Percentiles rank a stretch among this genome's conserved stretches.
These are phyloP conservation scores for Ictidomys tridecemlineatus DNA, from an alignment of 2,113 vertebrate genomes.

Conservation along the genomic window DNA sequence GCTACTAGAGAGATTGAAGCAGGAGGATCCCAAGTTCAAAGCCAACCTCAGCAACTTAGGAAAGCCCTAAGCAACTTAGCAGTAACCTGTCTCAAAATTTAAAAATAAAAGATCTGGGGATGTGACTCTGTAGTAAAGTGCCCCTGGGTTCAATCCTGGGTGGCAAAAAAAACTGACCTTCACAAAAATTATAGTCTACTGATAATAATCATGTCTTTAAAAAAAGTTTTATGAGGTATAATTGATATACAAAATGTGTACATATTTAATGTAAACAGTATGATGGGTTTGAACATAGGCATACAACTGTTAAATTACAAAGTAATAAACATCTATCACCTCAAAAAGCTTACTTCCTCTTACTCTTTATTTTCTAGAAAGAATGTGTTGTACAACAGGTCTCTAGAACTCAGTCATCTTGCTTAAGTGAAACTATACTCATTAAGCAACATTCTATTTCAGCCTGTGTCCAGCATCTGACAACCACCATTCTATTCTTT, in stretches of 20 bases:
- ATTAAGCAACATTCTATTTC: neutral
- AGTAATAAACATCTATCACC: neutral
- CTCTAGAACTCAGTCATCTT: too few relatives aligned
- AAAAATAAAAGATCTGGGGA: too few relatives aligned
- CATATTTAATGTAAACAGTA: neutral
- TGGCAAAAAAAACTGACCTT: neutral
- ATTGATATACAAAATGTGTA: neutral
- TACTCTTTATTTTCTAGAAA: neutral
- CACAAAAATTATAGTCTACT: neutral
- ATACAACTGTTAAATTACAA: neutral
- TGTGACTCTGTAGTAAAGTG: too few relatives aligned
- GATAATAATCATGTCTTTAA: neutral
- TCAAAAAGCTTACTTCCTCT: neutral
- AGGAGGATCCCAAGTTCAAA: too few relatives aligned
- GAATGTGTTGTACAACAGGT: too few relatives aligned
- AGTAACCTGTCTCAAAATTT: too few relatives aligned
- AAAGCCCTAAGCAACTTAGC: too few relatives aligned
- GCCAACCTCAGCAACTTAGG: too few relatives aligned
- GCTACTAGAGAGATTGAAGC: too few relatives aligned
- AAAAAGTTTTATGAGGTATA: neutral
- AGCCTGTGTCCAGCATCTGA: too few relatives aligned
- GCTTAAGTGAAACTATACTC: too few relatives aligned
- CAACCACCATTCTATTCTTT: neutral
- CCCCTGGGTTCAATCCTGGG: too few relatives aligned
- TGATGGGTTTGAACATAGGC: neutral